Percentiles rank a stretch among this genome's conserved stretches.
These are phyloP conservation scores for Mnemiopsis leidyi DNA, from an alignment of 37 sponge, comb jelly and placozoan genomes.

Conservation along the genomic window DNA sequence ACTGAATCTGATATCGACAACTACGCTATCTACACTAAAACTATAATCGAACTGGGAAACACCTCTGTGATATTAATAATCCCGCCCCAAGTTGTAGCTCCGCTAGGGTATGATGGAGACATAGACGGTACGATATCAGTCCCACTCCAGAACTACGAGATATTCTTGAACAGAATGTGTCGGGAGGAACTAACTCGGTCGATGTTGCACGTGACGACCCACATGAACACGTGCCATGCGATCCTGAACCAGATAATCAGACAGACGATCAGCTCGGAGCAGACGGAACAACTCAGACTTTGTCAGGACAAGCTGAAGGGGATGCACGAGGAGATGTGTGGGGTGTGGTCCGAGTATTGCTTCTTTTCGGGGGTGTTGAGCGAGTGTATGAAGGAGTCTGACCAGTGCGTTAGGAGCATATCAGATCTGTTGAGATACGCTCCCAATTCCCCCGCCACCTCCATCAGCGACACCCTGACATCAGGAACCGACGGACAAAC, in stretches of 20 bases:
- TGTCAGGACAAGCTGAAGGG: slow-evolving; percentile 22
- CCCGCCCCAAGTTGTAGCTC: slow-evolving; percentile 52
- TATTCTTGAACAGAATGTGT: slow-evolving; percentile 1
- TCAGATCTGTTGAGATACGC: slow-evolving; percentile 27
- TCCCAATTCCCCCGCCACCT: slow-evolving; percentile 44
- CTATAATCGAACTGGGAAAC: slow-evolving; percentile 7
- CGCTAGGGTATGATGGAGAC: slow-evolving; percentile 43
- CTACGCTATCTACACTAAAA: slow-evolving; percentile 59
- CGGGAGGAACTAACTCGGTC: slow-evolving; percentile 3
- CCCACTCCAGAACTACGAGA: slow-evolving; percentile 56
- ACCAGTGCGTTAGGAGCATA: background rate
- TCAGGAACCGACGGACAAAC: slow-evolving; percentile 7
- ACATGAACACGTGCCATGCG: slow-evolving; percentile 60
- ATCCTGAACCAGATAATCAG: slow-evolving; percentile 43
- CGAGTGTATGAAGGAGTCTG: slow-evolving; percentile 10
- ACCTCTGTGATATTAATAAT: slow-evolving; percentile 22
- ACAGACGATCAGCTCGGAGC: slow-evolving; percentile 4
- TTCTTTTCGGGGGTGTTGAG: background rate
- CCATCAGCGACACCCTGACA: slow-evolving; percentile 18
- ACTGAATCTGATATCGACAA: slow-evolving; percentile 32
- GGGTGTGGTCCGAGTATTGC: slow-evolving; percentile 39
- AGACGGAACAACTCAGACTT: background rate
- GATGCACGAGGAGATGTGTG: background rate
- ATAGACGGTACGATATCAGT: slow-evolving; percentile 51
- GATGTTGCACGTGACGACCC: slow-evolving; percentile 11